A percentile compares a stretch with the other conserved stretches of the same genome.
These are phyloP conservation scores for Aphodius sticticus DNA, from an alignment of 2,888 invertebrate species.

Conservation along the genomic window DNA sequence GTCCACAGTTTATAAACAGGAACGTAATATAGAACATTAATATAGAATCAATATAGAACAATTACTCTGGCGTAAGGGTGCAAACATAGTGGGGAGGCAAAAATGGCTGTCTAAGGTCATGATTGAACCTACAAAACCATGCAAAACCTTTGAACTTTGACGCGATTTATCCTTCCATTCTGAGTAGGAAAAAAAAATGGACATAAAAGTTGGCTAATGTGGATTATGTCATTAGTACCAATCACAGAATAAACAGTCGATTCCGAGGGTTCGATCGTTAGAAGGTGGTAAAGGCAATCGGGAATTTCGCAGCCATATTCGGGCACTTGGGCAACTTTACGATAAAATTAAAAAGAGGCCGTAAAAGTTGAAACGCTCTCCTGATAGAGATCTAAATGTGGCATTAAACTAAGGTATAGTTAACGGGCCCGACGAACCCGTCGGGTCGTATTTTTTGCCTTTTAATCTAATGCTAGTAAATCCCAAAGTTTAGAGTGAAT, in stretches of 20 bases:
- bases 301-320: not conserved
- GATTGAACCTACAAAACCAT: too few relatives aligned
- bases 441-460: not conserved
- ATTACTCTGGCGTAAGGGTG: too few relatives aligned
- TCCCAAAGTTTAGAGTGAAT: slow-evolving; percentile 4
- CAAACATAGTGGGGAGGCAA: too few relatives aligned
- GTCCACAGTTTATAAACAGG: too few relatives aligned
- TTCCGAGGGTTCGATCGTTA: not conserved
- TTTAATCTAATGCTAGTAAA: slow-evolving; percentile 4
- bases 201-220: too few relatives aligned
- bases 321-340: not conserved
- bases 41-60: too few relatives aligned
- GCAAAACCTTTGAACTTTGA: too few relatives aligned
- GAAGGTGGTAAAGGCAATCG: not conserved
- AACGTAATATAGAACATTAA: too few relatives aligned
- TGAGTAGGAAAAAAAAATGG: too few relatives aligned
- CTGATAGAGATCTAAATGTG: not conserved
- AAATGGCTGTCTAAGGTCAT: too few relatives aligned
- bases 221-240: not conserved
- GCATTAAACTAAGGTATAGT: not conserved
- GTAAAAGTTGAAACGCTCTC: not conserved
- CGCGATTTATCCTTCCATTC: too few relatives aligned
- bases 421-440: not conserved
- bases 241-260: not conserved
- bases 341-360: slow-evolving; percentile 4